Conservation (phyloP, 2,113 vertebrate genomes). For the Beaufortia kweichowensis region DNA sequence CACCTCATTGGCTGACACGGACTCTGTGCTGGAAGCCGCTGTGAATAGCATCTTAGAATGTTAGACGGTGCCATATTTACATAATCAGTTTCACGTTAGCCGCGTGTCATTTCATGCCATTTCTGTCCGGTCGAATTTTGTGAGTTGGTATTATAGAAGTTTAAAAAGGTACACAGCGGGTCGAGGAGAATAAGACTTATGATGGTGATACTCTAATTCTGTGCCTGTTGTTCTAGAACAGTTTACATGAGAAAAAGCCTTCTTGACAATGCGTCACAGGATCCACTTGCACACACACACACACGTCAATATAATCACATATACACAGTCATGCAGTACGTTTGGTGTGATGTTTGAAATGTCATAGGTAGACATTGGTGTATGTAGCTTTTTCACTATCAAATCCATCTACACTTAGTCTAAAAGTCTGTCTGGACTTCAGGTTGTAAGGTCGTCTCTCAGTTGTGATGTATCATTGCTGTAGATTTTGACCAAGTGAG, state of each 20-base stretch:
- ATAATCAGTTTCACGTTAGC: constrained; percentile 29
- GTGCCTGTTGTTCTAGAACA: constrained; percentile 71
- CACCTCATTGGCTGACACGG: constrained; percentile 81
- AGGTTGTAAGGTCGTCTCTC: constrained; percentile 2
- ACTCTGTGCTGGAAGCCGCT: constrained; percentile 97
- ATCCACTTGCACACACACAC: constrained; percentile 33
- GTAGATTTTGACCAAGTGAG: constrained; percentile 46
- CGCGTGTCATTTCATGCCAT: constrained; percentile 48
- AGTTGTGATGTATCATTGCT: constrained; percentile 18
- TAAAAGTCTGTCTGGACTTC: constrained; percentile 3
- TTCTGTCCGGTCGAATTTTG: constrained; percentile 5
- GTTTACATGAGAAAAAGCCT: constrained; percentile 71
- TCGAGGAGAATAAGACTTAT: constrained; percentile 43
- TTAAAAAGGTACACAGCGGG: constrained; percentile 49
- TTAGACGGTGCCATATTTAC: constrained; percentile 75
- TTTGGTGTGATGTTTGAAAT: constrained; percentile 34
- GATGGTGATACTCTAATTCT: constrained; percentile 52
- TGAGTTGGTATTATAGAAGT: constrained; percentile 29
- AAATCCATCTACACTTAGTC: constrained; percentile 16
- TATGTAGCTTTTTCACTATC: constrained; percentile 28
- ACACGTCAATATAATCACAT: constrained; percentile 21
- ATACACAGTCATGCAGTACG: constrained; percentile 19
- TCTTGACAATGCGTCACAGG: constrained; percentile 43
- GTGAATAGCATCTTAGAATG: constrained; percentile 99
- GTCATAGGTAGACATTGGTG: constrained; percentile 40